phyloP scores from a whole-genome alignment of 2,888 invertebrate genomes.

The Idaea biselata region DNA sequence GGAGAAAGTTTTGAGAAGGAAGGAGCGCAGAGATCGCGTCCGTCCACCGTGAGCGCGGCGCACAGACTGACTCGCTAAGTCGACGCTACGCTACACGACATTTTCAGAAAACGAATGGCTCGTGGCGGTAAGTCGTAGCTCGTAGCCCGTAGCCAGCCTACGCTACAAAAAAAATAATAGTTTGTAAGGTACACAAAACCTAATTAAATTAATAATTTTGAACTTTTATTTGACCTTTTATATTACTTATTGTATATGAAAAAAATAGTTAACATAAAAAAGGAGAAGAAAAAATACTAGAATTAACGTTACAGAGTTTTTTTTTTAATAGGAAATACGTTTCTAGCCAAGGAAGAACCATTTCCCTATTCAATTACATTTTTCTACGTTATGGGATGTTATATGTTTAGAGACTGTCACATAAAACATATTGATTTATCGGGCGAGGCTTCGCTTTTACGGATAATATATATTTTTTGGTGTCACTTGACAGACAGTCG shows the following conservation, averaged over 20 bases:
- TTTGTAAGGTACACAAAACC: not conserved
- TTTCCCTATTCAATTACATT: not conserved
- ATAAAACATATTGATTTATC: not conserved
- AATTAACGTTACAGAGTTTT: not conserved
- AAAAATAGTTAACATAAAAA: not conserved
- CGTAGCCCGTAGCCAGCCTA: conserved; percentile 13
- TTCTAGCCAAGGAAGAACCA: not conserved
- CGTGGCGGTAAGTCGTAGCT: conserved; percentile 11
- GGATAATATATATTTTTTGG: not conserved
- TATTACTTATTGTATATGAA: not conserved
- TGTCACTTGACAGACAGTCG: not conserved
- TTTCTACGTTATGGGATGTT: not conserved
- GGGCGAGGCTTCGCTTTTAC: not conserved
- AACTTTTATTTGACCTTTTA: too few species aligned
- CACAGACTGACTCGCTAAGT: conserved; percentile 17
- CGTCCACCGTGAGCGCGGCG: conserved; percentile 14
- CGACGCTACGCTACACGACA: not conserved
- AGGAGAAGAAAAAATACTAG: not conserved
- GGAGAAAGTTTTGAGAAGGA: conserved; percentile 14
- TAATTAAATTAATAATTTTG: too few species aligned
- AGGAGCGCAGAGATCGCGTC: conserved; percentile 9
- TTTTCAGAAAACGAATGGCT: conserved; percentile 12
- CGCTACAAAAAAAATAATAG: not conserved
- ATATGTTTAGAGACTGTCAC: conserved; percentile 1
- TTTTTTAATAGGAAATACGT: not conserved